phyloP scores from a whole-genome alignment of 2,113 vertebrate genomes.

The Rhombomys opimus region DNA sequence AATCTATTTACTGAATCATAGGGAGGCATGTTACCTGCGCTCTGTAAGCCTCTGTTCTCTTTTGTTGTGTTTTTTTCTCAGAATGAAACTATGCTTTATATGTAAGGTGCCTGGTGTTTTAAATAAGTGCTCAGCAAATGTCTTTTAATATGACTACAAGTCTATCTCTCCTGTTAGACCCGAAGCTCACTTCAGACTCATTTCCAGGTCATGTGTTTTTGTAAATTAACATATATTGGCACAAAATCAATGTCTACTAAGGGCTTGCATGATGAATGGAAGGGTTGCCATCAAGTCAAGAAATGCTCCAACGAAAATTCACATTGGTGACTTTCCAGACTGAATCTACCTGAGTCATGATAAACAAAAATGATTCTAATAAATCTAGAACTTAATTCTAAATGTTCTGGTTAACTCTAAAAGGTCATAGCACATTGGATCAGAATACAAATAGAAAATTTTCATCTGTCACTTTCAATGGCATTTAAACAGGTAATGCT shows the following conservation, averaged over 20 bases:
- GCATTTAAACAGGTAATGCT: constrained; percentile 52
- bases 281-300: neutral
- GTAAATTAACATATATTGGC: neutral
- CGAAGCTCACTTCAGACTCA: neutral
- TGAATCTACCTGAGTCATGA: neutral
- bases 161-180: neutral
- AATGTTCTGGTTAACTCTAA: constrained; percentile 3
- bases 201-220: neutral
- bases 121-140: neutral
- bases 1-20: neutral
- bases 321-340: neutral
- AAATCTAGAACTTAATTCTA: constrained; percentile 45
- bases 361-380: constrained; percentile 41
- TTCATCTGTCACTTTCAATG: constrained; percentile 31
- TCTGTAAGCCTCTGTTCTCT: neutral
- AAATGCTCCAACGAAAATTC: neutral
- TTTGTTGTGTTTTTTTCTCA: neutral
- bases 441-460: constrained; percentile 47
- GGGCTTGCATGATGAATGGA: neutral
- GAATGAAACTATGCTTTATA: neutral
- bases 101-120: neutral
- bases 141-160: neutral
- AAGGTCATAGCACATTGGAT: constrained; percentile 23
- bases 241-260: neutral
- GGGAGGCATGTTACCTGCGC: neutral